Base-by-base conservation (phyloP, 2,888 invertebrate species). In the Melanargia galathea region DNA sequence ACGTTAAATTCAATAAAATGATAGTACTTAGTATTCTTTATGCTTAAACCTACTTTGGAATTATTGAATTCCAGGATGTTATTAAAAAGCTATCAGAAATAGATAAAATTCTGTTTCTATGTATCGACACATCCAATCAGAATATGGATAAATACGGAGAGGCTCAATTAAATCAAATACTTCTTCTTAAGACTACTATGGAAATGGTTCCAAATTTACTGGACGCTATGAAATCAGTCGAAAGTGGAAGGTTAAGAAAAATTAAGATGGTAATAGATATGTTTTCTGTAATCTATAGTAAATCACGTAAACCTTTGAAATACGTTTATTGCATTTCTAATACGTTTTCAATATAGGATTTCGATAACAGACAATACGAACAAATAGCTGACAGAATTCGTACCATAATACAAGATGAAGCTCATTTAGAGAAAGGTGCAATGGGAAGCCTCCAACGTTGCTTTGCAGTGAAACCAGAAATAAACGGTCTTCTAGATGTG, bases 401-500 rank as follows among this genome's bases (percentile, higher is more conserved):
- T 52, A 83, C 76, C 24, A 79, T 93, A 0, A 89, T 94, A 8
- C 92, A 93, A 79, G 92, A 92, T 30, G 92, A 93, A 64, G 93
- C 93, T 0, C 92, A 92, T 68, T 77, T 92, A 49, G 92, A 92
- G 58, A 92, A 90, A 75, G 93, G 93, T 0, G 86, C 89, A 0
- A 90, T 92, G 74, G 90, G 92, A 1, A 86, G 84, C 70, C 77
- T 92, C 13, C 92, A 92, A 75, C 78, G 92, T 61, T 91, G 90
- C 70, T 90, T 90, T 51, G 90, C 97, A 18, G 94, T 98, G 2
- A 96, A 95, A 82, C 90, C 94, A 1, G 93, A 94, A 35, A 90
- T 96, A n/a, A 95, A 95, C 75, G 95, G 95, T 1, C 90, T 97
- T 60, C 83, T 98, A 70, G 98, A 98, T 83, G 92, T 98, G 33